phyloP scores from a whole-genome alignment of 2,888 invertebrate species.

The Drosophila neotestacea region DNA sequence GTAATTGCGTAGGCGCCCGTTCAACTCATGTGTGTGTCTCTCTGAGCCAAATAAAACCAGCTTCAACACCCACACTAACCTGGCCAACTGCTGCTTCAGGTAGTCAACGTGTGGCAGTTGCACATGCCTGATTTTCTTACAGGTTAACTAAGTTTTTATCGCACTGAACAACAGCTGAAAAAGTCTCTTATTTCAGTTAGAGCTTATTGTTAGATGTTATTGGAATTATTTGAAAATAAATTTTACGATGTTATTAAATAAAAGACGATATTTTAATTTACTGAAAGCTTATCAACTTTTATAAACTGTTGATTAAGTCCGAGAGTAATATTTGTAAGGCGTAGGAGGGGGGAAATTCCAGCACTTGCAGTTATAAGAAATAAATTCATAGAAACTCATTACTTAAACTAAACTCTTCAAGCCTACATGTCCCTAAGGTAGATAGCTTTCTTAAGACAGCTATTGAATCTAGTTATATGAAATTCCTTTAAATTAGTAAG shows the following conservation, averaged over 20 bases:
- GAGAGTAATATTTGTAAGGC: too few species aligned
- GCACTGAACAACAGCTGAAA: not conserved
- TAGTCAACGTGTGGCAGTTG: slow-evolving; percentile 5
- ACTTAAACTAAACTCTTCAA: too few species aligned
- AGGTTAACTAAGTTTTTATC: slow-evolving; percentile 1
- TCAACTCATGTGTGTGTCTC: slow-evolving; percentile 7
- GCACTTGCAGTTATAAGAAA: too few species aligned
- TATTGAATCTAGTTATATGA: too few species aligned
- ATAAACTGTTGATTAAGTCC: not conserved
- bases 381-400: too few species aligned
- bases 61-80: slow-evolving; percentile 56
- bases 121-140: slow-evolving; percentile 1
- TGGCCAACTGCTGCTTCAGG: slow-evolving; percentile 16
- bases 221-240: not conserved
- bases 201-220: not conserved
- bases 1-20: slow-evolving; percentile 55
- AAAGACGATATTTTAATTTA: too few species aligned
- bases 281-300: not conserved
- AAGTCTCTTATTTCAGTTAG: not conserved
- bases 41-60: slow-evolving; percentile 44
- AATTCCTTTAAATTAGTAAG: too few species aligned
- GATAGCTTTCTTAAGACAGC: too few species aligned
- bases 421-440: too few species aligned
- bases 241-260: not conserved
- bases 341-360: too few species aligned